phyloP scores from a whole-genome alignment of 2,888 invertebrate species.

The Mylabris sibirica region DNA sequence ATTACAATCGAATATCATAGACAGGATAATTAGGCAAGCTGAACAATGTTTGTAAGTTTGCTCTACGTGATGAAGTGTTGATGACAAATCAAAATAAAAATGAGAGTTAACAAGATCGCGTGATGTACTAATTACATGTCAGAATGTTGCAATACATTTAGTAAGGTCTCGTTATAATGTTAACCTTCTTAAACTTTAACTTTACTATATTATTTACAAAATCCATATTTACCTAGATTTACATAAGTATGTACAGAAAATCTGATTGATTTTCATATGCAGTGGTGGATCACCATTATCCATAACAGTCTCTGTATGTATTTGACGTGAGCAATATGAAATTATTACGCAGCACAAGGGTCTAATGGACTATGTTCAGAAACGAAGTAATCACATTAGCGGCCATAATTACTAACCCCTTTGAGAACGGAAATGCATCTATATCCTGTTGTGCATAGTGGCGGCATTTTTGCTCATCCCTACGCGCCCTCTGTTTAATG shows the following conservation, averaged over 20 bases:
- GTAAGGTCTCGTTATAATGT: neutral
- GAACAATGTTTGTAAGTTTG: neutral
- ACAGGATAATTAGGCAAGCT: neutral
- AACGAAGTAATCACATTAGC: conserved; percentile 71
- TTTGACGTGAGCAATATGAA: conserved; percentile 57
- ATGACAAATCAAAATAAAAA: conserved; percentile 26
- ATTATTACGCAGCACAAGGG: conserved; percentile 60
- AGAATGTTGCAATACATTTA: conserved; percentile 37
- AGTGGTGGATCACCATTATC: conserved; percentile 15
- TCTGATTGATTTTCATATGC: neutral
- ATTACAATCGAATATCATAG: neutral
- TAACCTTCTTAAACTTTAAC: neutral
- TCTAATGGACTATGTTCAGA: conserved; percentile 63
- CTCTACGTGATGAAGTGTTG: conserved; percentile 20
- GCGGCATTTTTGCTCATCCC: conserved; percentile 47
- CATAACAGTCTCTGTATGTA: conserved; percentile 23
- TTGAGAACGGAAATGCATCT: conserved; percentile 74
- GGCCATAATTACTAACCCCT: conserved; percentile 70
- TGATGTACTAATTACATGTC: conserved; percentile 41
- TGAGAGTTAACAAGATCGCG: conserved; percentile 37
- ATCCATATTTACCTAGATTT: neutral
- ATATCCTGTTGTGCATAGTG: conserved; percentile 68
- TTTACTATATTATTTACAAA: neutral
- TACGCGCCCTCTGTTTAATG: conserved; percentile 60
- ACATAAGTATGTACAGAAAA: neutral